phyloP scores from a whole-genome alignment of 2,888 invertebrate genomes.

The Resseliella maxima region DNA sequence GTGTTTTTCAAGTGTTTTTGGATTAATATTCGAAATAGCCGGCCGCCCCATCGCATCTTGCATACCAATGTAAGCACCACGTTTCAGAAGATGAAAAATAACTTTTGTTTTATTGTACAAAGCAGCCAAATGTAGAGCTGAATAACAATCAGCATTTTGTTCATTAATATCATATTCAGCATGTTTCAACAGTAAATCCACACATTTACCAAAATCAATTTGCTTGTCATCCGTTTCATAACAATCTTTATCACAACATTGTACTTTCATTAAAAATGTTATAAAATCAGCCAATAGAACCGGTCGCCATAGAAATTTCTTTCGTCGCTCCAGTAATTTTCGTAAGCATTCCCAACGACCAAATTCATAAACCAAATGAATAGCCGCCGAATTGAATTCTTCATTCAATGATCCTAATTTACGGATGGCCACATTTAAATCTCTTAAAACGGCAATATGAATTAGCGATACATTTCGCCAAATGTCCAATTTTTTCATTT shows the following conservation, averaged over 20 bases:
- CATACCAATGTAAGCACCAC: slow-evolving; percentile 80
- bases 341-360: slow-evolving; percentile 30
- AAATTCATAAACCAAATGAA: not conserved
- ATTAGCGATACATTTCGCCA: not conserved
- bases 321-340: not conserved
- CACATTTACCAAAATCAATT: slow-evolving; percentile 29
- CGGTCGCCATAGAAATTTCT: not conserved
- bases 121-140: slow-evolving; percentile 81
- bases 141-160: slow-evolving; percentile 1
- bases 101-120: slow-evolving; percentile 75
- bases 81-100: slow-evolving; percentile 73
- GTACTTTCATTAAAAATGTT: slow-evolving; percentile 7
- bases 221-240: not conserved
- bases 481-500: not conserved
- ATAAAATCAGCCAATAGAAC: not conserved
- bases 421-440: not conserved
- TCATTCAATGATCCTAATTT: not conserved
- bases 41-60: slow-evolving; percentile 75
- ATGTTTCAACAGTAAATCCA: slow-evolving; percentile 35
- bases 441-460: not conserved
- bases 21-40: slow-evolving; percentile 78
- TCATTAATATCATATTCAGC: slow-evolving; percentile 6
- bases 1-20: slow-evolving; percentile 77
- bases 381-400: not conserved
- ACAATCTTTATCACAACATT: not conserved